Base-by-base conservation (phyloP, 2,888 invertebrate species). In the Oligia strigilis region DNA sequence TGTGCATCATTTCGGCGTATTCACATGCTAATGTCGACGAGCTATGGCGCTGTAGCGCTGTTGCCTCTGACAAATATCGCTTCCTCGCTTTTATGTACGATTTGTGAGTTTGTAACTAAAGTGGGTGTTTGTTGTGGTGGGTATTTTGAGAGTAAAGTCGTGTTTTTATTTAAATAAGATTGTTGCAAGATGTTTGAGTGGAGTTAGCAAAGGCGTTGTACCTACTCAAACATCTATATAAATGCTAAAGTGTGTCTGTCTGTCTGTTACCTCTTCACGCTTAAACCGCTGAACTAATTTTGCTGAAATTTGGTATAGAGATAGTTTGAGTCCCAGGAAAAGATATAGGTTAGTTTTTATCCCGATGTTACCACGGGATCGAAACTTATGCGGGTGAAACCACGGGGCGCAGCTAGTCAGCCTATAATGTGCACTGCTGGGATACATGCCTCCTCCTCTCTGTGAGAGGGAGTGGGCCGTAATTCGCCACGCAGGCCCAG, bases 1-100 rank as follows among this genome's bases (percentile, higher is more conserved):
- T 85, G 77, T 77, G 80, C 86, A 86, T 86, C 85, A 86, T 85
- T 86, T 72, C n/a, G 46, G 43, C 19, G 75, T 80, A 86, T 87
- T 87, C 87, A 86, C 81, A 91, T 90, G 88, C 85, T 90, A 91
- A 91, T 91, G 69, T 4, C 43, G 14, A 52, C 58, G 29, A 19
- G 40, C 43, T 67, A 40, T n/a, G 40, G 62, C 62, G 58, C 17
- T 65, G 77, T 55, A 43, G 69, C 73, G 78, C 40, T 73, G 66
- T 13, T 52, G 52, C 69, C 43, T 60, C 65, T 70, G 23, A 75
- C 81, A 78, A 83, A 87, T 87, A 87, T 79, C 49, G 69, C 75
- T 67, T 66, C n/a, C 71, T 43, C 58, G 69, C 73, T 85, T 77
- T 75, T 78, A 74, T 75, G 70, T 67, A 58, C 23, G 78, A 60